Evolutionary conservation across 23 tunicate species (phyloP).

Genomic region (Halocynthia aurantium): DNA sequence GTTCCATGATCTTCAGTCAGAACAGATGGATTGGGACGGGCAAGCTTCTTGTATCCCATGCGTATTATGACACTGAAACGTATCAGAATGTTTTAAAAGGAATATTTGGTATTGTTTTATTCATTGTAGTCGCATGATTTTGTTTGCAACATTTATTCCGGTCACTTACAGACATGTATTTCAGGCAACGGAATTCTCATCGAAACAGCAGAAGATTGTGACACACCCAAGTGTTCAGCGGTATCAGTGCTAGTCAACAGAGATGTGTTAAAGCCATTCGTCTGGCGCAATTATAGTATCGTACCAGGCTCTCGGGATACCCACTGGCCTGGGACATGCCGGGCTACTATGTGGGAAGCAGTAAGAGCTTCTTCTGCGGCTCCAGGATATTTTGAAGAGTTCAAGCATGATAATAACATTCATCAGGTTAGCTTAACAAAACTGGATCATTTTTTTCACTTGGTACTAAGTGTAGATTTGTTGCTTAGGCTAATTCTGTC

Average conservation of each 20-base stretch:
- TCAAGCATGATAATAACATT: conserved; percentile 46
- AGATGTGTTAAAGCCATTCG: conserved; percentile 60
- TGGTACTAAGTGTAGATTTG: no score
- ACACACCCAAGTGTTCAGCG: conserved; percentile 80
- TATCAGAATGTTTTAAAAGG: conserved; percentile 49
- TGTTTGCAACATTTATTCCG: no score
- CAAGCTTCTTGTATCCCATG: conserved; percentile 56
- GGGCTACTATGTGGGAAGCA: conserved; percentile 86
- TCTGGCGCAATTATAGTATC: conserved; percentile 95
- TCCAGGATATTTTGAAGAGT: conserved; percentile 94
- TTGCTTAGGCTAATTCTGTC: background rate
- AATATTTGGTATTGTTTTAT: conserved; percentile 43
- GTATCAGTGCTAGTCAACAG: conserved; percentile 86
- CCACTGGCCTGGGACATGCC: conserved; percentile 94
- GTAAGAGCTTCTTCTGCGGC: conserved; percentile 90
- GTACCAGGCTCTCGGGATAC: conserved; percentile 82
- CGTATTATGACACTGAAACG: conserved; percentile 77
- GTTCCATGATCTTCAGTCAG: conserved; percentile 55
- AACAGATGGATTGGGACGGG: conserved; percentile 64
- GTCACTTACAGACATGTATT: background rate
- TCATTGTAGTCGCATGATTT: background rate
- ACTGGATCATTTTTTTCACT: no score
- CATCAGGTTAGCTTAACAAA: conserved; percentile 50
- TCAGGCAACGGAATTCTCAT: conserved; percentile 55
- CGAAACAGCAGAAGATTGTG: conserved; percentile 63